These are phyloP conservation scores for Matsumyia berberina DNA, from an alignment of 2,888 invertebrate genomes.

Conservation along the genomic window DNA sequence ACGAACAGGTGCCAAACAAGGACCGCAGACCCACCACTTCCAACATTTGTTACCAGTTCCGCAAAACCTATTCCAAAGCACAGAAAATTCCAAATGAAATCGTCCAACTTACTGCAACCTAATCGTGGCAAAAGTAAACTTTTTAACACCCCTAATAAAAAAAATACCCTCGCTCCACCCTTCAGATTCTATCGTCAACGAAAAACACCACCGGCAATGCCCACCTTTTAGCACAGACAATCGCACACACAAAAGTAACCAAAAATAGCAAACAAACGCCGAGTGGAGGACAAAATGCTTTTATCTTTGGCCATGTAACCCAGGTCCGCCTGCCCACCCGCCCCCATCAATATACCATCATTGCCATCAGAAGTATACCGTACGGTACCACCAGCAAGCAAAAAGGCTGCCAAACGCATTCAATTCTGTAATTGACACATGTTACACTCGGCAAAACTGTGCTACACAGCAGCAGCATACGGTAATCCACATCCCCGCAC, in stretches of 20 bases:
- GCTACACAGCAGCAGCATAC: slow-evolving; percentile 1
- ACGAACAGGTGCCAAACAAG: no score
- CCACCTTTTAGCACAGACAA: slow-evolving; percentile 12
- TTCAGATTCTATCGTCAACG: no score
- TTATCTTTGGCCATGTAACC: slow-evolving; percentile 25
- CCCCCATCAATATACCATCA: slow-evolving; percentile 18
- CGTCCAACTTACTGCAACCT: neutral
- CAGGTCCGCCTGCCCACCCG: no score
- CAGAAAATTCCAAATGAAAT: no score
- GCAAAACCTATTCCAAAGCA: no score
- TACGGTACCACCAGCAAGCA: slow-evolving; percentile 33
- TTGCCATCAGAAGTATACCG: neutral
- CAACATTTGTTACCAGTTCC: no score
- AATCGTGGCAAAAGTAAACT: slow-evolving; percentile 4
- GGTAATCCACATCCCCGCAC: slow-evolving; percentile 61
- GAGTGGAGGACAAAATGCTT: slow-evolving; percentile 33
- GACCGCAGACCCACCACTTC: neutral
- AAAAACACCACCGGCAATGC: slow-evolving; percentile 3
- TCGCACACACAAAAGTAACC: slow-evolving; percentile 35
- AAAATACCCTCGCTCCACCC: neutral
- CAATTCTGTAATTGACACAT: slow-evolving; percentile 82
- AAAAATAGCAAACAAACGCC: slow-evolving; percentile 40
- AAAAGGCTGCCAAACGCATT: slow-evolving; percentile 64
- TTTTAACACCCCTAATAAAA: neutral
- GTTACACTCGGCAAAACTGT: slow-evolving; percentile 81